Evolutionary conservation across 2,113 vertebrate species (phyloP).

Genomic region (Ailuropoda melanoleuca): DNA sequence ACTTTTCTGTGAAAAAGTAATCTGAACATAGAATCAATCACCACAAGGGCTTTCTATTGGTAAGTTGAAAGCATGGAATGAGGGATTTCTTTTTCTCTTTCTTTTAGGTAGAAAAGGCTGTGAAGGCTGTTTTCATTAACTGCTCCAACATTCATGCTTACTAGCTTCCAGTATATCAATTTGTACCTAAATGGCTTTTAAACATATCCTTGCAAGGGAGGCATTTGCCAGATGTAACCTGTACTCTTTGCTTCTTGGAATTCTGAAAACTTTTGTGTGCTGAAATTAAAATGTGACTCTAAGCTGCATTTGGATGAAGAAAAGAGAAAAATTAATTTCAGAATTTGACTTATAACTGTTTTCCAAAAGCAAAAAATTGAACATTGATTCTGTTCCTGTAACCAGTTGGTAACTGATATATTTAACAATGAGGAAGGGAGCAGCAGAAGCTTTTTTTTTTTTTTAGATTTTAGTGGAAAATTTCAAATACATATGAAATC

Average conservation of each 20-base stretch:
- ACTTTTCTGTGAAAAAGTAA: neutral
- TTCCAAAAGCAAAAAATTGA: slow-evolving; percentile 41
- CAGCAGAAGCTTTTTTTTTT: neutral
- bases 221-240: neutral
- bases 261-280: slow-evolving; percentile 20
- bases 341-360: neutral
- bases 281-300: neutral
- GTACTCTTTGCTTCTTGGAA: slow-evolving; percentile 13
- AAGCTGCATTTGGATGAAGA: neutral
- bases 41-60: neutral
- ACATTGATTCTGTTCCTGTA: neutral
- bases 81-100: neutral
- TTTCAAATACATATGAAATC: neutral
- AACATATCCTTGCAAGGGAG: neutral
- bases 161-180: neutral
- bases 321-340: slow-evolving; percentile 4
- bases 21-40: neutral
- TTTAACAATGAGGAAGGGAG: neutral
- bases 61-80: neutral
- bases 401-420: neutral
- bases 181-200: neutral
- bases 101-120: neutral
- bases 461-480: neutral
- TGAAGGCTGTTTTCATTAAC: slow-evolving; percentile 23
- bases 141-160: neutral